phyloP scores from a whole-genome alignment of 2,797 vertebrate genomes.

The Sebastes trivittatus region DNA sequence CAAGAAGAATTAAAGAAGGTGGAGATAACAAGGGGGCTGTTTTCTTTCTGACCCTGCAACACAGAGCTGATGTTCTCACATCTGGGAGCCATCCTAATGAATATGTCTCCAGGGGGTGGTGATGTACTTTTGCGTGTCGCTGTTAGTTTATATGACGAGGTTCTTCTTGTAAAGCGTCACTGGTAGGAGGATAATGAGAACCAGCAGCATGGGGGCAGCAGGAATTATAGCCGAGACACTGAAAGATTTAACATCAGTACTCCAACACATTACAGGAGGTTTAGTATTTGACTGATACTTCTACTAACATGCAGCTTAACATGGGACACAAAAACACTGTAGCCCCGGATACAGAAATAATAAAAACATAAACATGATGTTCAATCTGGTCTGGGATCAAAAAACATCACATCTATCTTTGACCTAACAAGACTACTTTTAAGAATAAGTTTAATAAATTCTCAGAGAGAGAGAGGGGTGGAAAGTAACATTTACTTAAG shows the following conservation, averaged over 20 bases:
- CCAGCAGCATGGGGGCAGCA: background rate
- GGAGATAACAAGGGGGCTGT: background rate
- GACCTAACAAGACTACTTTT: background rate
- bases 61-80: constrained; percentile 1
- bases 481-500: background rate
- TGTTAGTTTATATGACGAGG: background rate
- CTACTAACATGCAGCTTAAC: background rate
- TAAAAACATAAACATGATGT: background rate
- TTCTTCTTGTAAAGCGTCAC: background rate
- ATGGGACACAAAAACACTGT: background rate
- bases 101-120: background rate
- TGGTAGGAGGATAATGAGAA: constrained; percentile 13
- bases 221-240: background rate
- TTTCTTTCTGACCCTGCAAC: background rate
- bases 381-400: background rate
- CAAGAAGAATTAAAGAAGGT: background rate
- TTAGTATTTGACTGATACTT: background rate
- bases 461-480: background rate
- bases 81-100: background rate
- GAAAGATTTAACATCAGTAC: background rate
- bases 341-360: background rate
- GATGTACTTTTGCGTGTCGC: background rate
- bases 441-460: background rate
- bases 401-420: background rate
- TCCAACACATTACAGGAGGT: background rate